A percentile compares a stretch with the other conserved stretches of the same genome.
Conservation (phyloP, 1,140 invertebrate species). For the Odontomachus brunneus region DNA sequence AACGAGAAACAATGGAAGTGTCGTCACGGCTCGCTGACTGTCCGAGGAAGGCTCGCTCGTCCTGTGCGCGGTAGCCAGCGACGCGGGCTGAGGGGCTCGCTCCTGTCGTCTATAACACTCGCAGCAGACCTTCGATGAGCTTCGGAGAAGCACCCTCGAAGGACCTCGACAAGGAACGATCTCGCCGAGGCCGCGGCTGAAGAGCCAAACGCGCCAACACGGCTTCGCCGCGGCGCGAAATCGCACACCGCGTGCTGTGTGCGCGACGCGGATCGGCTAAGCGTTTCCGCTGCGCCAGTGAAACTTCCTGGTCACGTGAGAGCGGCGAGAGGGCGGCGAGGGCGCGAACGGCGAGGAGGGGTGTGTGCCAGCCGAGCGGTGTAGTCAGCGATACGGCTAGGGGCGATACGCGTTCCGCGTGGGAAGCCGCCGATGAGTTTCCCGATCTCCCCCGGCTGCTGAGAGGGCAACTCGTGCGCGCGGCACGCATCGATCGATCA, state of each 20-base stretch:
- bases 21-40: not conserved
- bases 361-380: slow-evolving; percentile 20
- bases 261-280: slow-evolving; percentile 4
- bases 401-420: slow-evolving; percentile 55
- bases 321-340: slow-evolving; percentile 13
- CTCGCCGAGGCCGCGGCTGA: not conserved
- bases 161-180: not conserved
- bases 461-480: not conserved
- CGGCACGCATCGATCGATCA: slow-evolving; percentile 39
- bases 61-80: not conserved
- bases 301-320: slow-evolving; percentile 70
- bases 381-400: slow-evolving; percentile 62
- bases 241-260: slow-evolving; percentile 24
- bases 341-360: slow-evolving; percentile 34
- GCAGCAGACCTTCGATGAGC: not conserved
- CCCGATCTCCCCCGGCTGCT: slow-evolving; percentile 13
- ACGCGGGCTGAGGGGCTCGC: not conserved
- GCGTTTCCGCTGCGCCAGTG: slow-evolving; percentile 67
- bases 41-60: not conserved
- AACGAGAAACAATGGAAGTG: slow-evolving; percentile 65
- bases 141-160: not conserved
- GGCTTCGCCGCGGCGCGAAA: not conserved
- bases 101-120: not conserved
- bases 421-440: slow-evolving; percentile 42
- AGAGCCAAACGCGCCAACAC: not conserved